Percentiles rank a stretch among this genome's conserved stretches.
Conservation (phyloP, 2,888 invertebrate species). For the Candidula unifasciata region DNA sequence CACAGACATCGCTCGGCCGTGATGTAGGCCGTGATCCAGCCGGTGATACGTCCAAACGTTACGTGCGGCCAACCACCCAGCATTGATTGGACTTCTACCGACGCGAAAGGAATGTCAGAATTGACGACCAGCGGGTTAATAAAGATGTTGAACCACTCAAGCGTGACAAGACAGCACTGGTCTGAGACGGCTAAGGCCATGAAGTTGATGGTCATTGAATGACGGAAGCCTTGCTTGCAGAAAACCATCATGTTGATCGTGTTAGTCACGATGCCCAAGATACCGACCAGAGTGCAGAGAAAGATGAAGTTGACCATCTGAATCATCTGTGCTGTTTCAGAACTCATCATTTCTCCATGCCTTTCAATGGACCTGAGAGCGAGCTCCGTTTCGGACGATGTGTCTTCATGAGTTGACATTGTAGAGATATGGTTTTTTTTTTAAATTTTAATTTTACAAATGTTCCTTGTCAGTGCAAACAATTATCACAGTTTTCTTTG, state of each 20-base stretch:
- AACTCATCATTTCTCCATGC: neutral
- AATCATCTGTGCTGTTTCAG: neutral
- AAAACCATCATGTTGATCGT: constrained; percentile 23
- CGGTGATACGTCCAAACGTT: neutral
- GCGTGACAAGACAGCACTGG: neutral
- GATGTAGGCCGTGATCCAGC: constrained; percentile 34
- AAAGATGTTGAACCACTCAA: constrained; percentile 26
- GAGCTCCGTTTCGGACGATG: too few species aligned
- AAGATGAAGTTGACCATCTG: neutral
- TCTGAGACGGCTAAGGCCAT: constrained; percentile 11
- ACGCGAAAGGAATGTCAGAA: neutral
- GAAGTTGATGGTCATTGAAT: constrained; percentile 14
- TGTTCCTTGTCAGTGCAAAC: too few species aligned
- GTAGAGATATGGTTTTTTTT: too few species aligned
- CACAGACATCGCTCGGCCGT: constrained; percentile 26
- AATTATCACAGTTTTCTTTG: too few species aligned
- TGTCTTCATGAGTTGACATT: too few species aligned
- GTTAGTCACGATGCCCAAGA: constrained; percentile 1
- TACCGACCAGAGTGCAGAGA: neutral
- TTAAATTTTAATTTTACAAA: too few species aligned
- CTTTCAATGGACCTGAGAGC: neutral
- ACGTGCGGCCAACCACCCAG: constrained; percentile 12
- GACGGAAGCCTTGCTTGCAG: constrained; percentile 7
- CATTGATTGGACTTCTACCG: neutral
- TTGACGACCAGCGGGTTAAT: constrained; percentile 4